Evolutionary conservation across 30 jellyfish, hydroid and myxozoan species (phyloP), one percentile per base, ranked within the genome.

Genomic region (Nemopilema nomurai): DNA sequence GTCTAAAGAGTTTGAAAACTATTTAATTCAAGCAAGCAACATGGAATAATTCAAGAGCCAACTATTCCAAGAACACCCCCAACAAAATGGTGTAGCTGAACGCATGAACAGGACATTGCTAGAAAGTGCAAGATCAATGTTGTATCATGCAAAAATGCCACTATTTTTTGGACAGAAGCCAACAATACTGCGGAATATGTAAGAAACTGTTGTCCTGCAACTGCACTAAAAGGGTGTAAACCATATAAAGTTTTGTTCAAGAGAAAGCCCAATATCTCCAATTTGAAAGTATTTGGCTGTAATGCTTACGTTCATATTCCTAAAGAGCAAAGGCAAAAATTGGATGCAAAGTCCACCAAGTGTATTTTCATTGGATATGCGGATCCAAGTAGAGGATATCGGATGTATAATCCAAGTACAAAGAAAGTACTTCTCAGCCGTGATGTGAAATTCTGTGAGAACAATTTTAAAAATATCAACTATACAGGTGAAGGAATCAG

Each of bases 61-160:
- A 76, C 87, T 76, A 49, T 76, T 49, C 90, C 90, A 69, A 25
- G 83, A 66, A 31, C 90, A 28, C 90, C 90, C n/a, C 26, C 90
- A 64, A 62, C 90, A 81, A 81, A 64, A 81, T 53, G 82, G 74
- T 66, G 83, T 66, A 20, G 83, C 90, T 1, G 90, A 81, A 28
- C 73, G 74, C 52, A 81, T 81, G 90, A 81, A 69, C 83, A 41
- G 74, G 50, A 81, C 71, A 66, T 25, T 33, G 24, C 29, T 81
- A 28, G 85, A 32, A 66, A 0, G 83, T 66, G 86, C 85, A 81
- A 67, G 86, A 27, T 81, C 90, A 81, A 69, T 81, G 90, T 66
- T 69, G 86, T 64, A 21, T 66, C 90, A 81, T 51, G 82, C 83
- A 22, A 67, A 32, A 49, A 81, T 66, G 83, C 90, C 83, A 31